Evolutionary conservation across 2,888 invertebrate species (phyloP).

Genomic region (Andricus quercusramuli): DNA sequence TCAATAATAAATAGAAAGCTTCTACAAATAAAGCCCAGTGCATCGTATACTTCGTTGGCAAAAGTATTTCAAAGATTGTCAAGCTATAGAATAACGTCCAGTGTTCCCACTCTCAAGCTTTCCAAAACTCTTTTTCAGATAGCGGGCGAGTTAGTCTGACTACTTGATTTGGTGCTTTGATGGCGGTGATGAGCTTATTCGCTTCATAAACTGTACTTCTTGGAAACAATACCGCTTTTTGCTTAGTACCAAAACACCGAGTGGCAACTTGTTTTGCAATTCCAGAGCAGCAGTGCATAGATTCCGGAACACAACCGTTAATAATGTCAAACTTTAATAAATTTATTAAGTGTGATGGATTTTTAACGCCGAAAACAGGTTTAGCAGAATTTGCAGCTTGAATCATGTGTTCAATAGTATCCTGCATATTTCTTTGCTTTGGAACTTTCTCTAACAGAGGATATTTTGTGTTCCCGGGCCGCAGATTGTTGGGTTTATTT

Average conservation of each 20-base stretch:
- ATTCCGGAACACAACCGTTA: conserved; percentile 44
- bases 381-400: too few relatives aligned
- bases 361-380: too few relatives aligned
- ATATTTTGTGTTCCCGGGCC: too few relatives aligned
- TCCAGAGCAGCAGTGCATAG: conserved; percentile 40
- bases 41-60: not conserved
- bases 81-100: not conserved
- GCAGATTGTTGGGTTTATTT: too few relatives aligned
- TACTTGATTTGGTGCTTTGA: not conserved
- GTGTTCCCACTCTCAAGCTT: not conserved
- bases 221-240: conserved; percentile 13
- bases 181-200: not conserved
- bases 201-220: not conserved
- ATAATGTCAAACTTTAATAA: conserved; percentile 45
- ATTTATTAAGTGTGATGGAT: conserved; percentile 22
- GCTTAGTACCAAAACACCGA: not conserved
- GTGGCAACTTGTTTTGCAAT: conserved; percentile 40
- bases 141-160: not conserved
- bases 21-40: not conserved
- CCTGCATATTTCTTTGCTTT: too few relatives aligned
- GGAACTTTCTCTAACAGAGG: too few relatives aligned
- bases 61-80: not conserved
- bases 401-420: too few relatives aligned
- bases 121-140: not conserved
- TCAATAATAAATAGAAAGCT: not conserved